Base-by-base conservation (phyloP, 2,113 vertebrate species). In the Aplodontia rufa region DNA sequence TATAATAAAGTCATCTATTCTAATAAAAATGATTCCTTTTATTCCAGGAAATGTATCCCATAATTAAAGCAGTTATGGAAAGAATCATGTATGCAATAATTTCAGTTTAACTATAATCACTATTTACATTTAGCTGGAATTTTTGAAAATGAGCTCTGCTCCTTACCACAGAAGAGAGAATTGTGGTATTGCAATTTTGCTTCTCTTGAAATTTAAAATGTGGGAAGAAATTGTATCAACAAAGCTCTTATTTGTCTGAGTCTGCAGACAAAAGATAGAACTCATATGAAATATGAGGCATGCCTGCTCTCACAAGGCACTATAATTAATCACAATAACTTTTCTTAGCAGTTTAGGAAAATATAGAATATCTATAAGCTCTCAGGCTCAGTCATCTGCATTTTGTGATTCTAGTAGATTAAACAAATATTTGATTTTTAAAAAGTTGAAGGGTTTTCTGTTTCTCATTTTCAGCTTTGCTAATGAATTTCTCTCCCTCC, bases 181-280 rank as follows among this genome's bases (percentile, higher is more conserved):
- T 55, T 87, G 82, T 95, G 87, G 40, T 89, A 74, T 49, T 90
- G 32, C 13, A 74, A 96, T 55, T 88, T 94, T 30, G 55, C 49
- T 62, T 90, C 58, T 60, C 24, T 28, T 94, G 93, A 93, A 95
- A 66, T n/a, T 93, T 78, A 95, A 95, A 93, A 89, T 75, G 90
- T 26, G 20, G 76, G 53, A 82, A 91, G 81, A 75, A 71, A 87
- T 58, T 78, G 10, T 47, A 82, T 22, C 60, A 72, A 93, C n/a
- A 92, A 87, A 93, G 84, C 60, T 88, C 74, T 88, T 75, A 37
- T 28, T 68, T 75, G 76, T 49, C 55, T 47, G 80, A 81, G 42
- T 79, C 53, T 84, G 66, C 42, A 42, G 71, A 37, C 60, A 28
- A 94, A 30, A 80, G n/a, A 91, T 1, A 93, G 83, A 88, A 74